Evolutionary conservation across 2,797 vertebrate species (phyloP), one percentile per base, ranked within the genome.

Genomic region (Pseudochirops cupreus): DNA sequence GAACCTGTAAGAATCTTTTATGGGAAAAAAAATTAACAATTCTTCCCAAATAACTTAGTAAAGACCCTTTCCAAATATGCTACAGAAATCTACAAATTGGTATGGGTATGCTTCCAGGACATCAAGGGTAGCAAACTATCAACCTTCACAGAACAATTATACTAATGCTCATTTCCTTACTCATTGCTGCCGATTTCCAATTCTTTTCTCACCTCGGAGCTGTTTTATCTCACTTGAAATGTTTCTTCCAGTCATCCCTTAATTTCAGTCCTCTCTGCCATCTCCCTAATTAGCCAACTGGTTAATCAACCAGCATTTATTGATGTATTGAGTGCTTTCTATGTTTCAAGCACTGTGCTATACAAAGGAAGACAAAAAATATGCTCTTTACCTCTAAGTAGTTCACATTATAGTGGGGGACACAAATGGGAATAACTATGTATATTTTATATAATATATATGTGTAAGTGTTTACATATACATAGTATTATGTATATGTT

Each of bases 221-320:
- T 96, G 31, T 31, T 93, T 53, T 67, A 58, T 57, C 46, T 57
- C 46, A 93, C 3, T 91, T 92, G 31, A 93, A 58, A 92, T 62
- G 58, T 33, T n/a, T 94, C 53, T 24, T 56, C 53, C 55, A 93
- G 46, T 74, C 46, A 1, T 4, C 21, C 56, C 82, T 92, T 33
- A 55, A 39, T 24, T 62, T 50, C 14, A 93, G 56, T 21, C 14
- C 56, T 39, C 67, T n/a, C 5, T 74, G 2, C n/a, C 62, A 16
- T 16, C 4, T 39, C 62, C 16, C 62, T 74, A 74, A 74, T n/a
- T 16, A 39, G 16, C 39, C 14, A 39, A 6, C 33, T 18, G 39
- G 67, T 82, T 2, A 39, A 21, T 39, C 67, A 46, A 46, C 67
- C 46, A 82, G 18, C 18, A 5, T 24, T 82, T 39, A 82, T 82